Percentiles rank a stretch among this genome's conserved stretches.
Evolutionary conservation across 1,140 invertebrate species (phyloP).

Genomic region (Alviniconcha marisindica): DNA sequence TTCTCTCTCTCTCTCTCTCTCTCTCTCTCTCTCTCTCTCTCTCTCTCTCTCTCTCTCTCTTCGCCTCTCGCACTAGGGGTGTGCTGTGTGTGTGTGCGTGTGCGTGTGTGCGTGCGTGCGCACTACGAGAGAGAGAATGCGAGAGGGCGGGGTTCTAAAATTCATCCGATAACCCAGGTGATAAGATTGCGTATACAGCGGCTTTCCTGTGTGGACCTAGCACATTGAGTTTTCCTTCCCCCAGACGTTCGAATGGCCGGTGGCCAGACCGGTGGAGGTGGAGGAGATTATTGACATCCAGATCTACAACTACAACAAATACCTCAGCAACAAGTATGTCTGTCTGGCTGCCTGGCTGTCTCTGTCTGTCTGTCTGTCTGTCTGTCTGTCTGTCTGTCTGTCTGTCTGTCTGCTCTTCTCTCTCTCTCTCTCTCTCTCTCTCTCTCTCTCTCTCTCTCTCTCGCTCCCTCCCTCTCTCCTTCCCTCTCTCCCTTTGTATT

Average conservation of each 20-base stretch:
- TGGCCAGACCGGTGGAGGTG: constrained; percentile 82
- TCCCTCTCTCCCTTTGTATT: constrained; percentile 10
- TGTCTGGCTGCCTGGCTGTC: neutral
- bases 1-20: no score
- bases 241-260: constrained; percentile 87
- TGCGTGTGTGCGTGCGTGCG: neutral
- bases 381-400: constrained; percentile 20
- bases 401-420: neutral
- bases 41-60: no score
- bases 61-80: no score
- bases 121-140: no score
- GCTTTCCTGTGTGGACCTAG: no score
- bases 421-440: neutral
- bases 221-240: constrained; percentile 64
- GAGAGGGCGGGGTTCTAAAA: no score
- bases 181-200: no score
- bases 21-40: no score
- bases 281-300: constrained; percentile 84
- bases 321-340: constrained; percentile 76
- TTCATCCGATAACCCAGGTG: no score
- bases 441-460: constrained; percentile 21
- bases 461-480: neutral
- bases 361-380: constrained; percentile 13
- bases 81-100: neutral
- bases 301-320: constrained; percentile 81